phyloP scores from a whole-genome alignment of 2,113 vertebrate species.

The Takifugu flavidus region DNA sequence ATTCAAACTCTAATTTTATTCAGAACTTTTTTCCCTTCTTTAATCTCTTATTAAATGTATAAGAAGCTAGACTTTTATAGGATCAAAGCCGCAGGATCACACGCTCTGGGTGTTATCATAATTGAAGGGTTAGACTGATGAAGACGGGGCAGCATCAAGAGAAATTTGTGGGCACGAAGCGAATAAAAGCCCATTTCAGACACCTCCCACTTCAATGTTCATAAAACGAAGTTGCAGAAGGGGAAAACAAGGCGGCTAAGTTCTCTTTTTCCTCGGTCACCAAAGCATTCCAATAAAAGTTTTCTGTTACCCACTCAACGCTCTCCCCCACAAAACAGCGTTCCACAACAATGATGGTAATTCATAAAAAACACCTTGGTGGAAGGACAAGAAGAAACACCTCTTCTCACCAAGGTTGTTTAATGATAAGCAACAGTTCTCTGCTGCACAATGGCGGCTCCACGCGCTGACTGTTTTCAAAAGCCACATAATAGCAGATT shows the following conservation, averaged over 20 bases:
- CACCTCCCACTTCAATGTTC: not conserved
- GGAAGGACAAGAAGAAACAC: constrained; percentile 63
- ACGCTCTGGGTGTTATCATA: constrained; percentile 9
- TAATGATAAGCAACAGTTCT: constrained; percentile 69
- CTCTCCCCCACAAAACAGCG: constrained; percentile 51
- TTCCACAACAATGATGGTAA: constrained; percentile 38
- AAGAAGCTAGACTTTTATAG: constrained; percentile 6
- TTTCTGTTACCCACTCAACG: constrained; percentile 55
- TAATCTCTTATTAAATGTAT: constrained; percentile 24
- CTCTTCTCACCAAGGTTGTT: constrained; percentile 73
- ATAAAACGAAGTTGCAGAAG: constrained; percentile 17
- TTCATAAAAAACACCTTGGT: constrained; percentile 59
- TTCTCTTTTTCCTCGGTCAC: constrained; percentile 24
- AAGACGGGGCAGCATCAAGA: constrained; percentile 10
- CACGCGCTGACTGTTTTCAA: constrained; percentile 55
- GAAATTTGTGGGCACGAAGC: constrained; percentile 9
- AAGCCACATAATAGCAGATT: constrained; percentile 58
- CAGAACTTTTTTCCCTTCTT: constrained; percentile 2
- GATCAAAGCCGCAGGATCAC: constrained; percentile 18
- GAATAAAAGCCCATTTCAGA: constrained; percentile 14
- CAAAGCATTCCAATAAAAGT: constrained; percentile 61
- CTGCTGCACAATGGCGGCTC: constrained; percentile 59
- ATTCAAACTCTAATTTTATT: constrained; percentile 22
- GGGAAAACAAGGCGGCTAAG: constrained; percentile 1
- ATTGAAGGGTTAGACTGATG: constrained; percentile 13